phyloP scores from a whole-genome alignment of 1,140 invertebrate genomes.

The Pararge aegeria region DNA sequence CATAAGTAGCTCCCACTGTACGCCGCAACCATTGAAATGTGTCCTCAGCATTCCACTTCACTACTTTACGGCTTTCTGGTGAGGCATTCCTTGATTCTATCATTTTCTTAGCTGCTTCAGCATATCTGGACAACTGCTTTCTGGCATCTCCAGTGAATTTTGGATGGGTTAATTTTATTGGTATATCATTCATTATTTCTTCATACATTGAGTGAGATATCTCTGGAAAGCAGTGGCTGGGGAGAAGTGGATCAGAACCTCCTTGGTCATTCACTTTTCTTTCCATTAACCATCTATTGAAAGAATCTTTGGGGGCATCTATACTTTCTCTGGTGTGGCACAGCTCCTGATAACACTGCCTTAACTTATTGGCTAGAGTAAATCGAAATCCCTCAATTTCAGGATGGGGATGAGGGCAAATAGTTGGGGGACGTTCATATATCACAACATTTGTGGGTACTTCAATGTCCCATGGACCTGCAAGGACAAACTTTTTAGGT shows the following conservation, averaged over 20 bases:
- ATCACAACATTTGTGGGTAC: constrained; percentile 96
- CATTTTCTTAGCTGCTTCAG: constrained; percentile 97
- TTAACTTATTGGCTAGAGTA: constrained; percentile 88
- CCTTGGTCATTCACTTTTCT: constrained; percentile 93
- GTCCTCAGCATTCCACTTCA: constrained; percentile 99
- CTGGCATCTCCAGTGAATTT: constrained; percentile 97
- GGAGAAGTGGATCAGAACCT: constrained; percentile 93
- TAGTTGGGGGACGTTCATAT: constrained; percentile 90
- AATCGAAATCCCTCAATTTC: constrained; percentile 93
- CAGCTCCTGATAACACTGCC: constrained; percentile 95
- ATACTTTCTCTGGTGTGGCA: constrained; percentile 96
- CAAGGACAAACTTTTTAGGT: constrained; percentile 92
- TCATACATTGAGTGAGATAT: constrained; percentile 97
- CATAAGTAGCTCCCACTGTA: constrained; percentile 97
- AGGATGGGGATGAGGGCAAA: constrained; percentile 94
- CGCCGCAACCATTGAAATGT: constrained; percentile 97
- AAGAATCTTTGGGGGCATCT: constrained; percentile 97
- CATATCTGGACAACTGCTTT: constrained; percentile 97
- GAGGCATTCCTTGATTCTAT: constrained; percentile 95
- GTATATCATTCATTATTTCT: constrained; percentile 99
- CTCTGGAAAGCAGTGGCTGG: constrained; percentile 94
- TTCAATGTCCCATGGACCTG: constrained; percentile 97
- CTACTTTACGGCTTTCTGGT: constrained; percentile 96
- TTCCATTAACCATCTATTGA: constrained; percentile 98
- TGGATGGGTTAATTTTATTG: constrained; percentile 95